A percentile compares a stretch with the other conserved stretches of the same genome.
phyloP scores from a whole-genome alignment of 2,888 invertebrate species.

The Chouioia cunea region DNA sequence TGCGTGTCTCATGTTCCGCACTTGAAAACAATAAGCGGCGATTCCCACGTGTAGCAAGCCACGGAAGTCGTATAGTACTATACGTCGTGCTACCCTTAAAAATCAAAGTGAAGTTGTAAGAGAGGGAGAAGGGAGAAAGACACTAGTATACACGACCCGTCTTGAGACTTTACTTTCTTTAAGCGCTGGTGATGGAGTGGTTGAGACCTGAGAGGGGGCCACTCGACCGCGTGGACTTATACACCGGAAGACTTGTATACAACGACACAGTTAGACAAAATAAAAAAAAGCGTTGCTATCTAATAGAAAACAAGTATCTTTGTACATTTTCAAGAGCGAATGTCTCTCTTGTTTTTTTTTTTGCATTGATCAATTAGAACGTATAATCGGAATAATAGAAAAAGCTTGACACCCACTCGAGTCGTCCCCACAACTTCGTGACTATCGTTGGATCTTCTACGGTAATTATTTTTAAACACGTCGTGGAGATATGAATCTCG shows the following conservation, averaged over 20 bases:
- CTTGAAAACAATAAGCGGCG: conserved; percentile 35
- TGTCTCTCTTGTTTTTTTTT: no score
- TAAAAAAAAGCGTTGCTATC: conserved; percentile 32
- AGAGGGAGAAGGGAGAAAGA: conserved; percentile 21
- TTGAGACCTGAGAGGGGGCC: conserved; percentile 63
- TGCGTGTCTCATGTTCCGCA: conserved; percentile 31
- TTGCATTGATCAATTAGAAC: no score
- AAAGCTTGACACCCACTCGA: no score
- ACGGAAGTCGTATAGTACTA: not conserved
- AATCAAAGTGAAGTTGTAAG: conserved; percentile 34
- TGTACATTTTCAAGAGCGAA: no score
- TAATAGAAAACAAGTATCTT: no score
- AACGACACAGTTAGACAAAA: conserved; percentile 25
- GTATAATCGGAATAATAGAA: no score
- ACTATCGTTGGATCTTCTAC: conserved; percentile 66
- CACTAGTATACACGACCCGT: conserved; percentile 54
- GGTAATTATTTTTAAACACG: conserved; percentile 69
- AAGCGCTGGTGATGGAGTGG: conserved; percentile 68
- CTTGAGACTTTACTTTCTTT: conserved; percentile 67
- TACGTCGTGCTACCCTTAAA: conserved; percentile 15
- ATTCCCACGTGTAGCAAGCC: conserved; percentile 14
- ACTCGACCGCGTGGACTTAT: conserved; percentile 53
- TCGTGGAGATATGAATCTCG: conserved; percentile 65
- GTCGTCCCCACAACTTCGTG: conserved; percentile 65
- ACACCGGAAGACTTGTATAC: conserved; percentile 53